Evolutionary conservation across 2,888 invertebrate species (phyloP).

Genomic region (Tineola bisselliella): DNA sequence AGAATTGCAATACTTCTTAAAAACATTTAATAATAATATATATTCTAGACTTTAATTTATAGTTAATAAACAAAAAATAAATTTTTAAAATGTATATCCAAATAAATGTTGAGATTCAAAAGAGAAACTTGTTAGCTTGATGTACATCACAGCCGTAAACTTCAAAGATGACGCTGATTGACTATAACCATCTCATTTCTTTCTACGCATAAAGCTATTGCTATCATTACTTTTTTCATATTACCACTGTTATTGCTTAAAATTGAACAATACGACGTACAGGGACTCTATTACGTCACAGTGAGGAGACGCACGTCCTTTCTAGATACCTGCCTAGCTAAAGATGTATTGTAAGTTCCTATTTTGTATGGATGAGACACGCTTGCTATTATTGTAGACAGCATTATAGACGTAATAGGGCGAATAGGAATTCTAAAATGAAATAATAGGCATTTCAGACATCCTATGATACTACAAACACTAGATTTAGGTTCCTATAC

Average conservation of each 20-base stretch:
- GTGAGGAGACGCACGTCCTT: conserved; percentile 36
- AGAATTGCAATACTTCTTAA: too few species aligned
- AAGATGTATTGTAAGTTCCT: conserved; percentile 16
- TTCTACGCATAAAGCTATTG: conserved; percentile 44
- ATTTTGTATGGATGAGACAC: conserved; percentile 18
- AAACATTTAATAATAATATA: too few species aligned
- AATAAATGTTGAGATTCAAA: conserved; percentile 2
- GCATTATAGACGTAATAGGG: neutral
- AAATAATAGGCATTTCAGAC: too few species aligned
- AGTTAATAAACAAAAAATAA: too few species aligned
- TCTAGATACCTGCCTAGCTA: conserved; percentile 23
- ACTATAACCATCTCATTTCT: conserved; percentile 55
- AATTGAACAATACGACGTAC: conserved; percentile 37
- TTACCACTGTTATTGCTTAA: conserved; percentile 42
- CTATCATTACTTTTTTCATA: conserved; percentile 40
- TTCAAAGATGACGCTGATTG: conserved; percentile 52
- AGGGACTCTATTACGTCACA: conserved; percentile 53
- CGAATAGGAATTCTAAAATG: too few species aligned
- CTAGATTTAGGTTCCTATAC: too few species aligned
- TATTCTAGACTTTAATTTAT: too few species aligned
- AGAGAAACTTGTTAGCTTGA: conserved; percentile 40
- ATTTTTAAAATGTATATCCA: too few species aligned
- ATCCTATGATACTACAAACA: too few species aligned
- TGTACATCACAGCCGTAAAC: conserved; percentile 49
- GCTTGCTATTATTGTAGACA: neutral